These are phyloP conservation scores for Eueides isabella DNA, from an alignment of 1,140 invertebrate genomes.

Conservation along the genomic window DNA sequence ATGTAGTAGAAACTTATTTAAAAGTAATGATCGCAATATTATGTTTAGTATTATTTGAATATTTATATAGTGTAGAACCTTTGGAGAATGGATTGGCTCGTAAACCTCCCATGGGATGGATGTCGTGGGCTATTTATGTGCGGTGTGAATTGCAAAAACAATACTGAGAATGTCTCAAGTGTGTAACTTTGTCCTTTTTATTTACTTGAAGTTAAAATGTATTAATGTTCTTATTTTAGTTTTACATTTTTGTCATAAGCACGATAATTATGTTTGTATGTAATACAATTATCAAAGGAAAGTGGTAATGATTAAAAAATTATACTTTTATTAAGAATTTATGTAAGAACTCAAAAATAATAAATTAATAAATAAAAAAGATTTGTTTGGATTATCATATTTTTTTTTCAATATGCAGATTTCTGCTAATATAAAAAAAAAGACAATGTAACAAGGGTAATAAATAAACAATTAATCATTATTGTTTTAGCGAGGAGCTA, in stretches of 20 bases:
- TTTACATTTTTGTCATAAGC: no score
- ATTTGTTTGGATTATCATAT: no score
- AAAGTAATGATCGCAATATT: constrained; percentile 9
- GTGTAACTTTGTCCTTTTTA: constrained; percentile 35
- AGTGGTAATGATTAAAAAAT: no score
- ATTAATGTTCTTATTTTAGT: constrained; percentile 12
- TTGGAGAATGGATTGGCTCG: constrained; percentile 92
- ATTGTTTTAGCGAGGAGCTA: constrained; percentile 87
- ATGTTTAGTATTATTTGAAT: constrained; percentile 30
- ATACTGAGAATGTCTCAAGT: constrained; percentile 87
- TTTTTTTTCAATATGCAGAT: no score
- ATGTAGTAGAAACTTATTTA: not conserved
- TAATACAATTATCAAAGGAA: no score
- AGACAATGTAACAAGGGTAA: no score
- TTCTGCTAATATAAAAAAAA: no score
- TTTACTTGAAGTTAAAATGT: no score
- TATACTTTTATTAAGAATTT: no score
- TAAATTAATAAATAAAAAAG: no score
- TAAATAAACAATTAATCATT: not conserved
- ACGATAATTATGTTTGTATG: no score
- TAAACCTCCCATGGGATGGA: constrained; percentile 93
- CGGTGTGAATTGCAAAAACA: constrained; percentile 84
- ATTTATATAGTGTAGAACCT: constrained; percentile 46
- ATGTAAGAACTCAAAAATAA: no score
- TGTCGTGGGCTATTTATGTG: constrained; percentile 90